These are phyloP conservation scores for Drosophila quadrilineata DNA, from an alignment of 1,140 invertebrate genomes.

Conservation along the genomic window DNA sequence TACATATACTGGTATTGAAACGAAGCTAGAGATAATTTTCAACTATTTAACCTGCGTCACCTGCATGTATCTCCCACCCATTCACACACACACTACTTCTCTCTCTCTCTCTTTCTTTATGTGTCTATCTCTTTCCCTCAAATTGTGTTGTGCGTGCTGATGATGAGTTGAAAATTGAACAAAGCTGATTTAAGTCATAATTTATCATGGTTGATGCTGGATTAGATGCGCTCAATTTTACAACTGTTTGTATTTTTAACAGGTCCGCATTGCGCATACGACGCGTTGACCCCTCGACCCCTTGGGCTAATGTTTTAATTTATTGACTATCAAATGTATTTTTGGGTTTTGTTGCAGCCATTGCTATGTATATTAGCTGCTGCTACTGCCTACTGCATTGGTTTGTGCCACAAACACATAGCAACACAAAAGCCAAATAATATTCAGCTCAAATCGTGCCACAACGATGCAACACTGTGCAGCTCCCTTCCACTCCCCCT, in stretches of 20 bases:
- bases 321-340: conserved; percentile 67
- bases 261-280: conserved; percentile 64
- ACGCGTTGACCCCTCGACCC: conserved; percentile 27
- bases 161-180: conserved; percentile 74
- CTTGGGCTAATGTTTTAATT: conserved; percentile 63
- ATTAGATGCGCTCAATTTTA: conserved; percentile 74
- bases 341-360: conserved; percentile 39
- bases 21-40: conserved; percentile 25
- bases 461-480: conserved; percentile 13
- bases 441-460: no score
- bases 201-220: conserved; percentile 67
- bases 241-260: conserved; percentile 77
- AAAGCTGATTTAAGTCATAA: conserved; percentile 81
- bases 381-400: conserved; percentile 73
- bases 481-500: neutral
- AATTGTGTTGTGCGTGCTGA: conserved; percentile 28
- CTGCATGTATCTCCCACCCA: no score
- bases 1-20: neutral
- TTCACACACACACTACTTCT: no score
- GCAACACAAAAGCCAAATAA: no score
- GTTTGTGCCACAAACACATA: conserved; percentile 64
- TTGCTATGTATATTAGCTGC: no score
- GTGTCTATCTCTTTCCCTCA: no score
- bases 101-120: no score
- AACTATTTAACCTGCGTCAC: conserved; percentile 58